A percentile compares a stretch with the other conserved stretches of the same genome.
Conservation (phyloP, 2,888 invertebrate genomes). For the Opisthograptis luteolata region DNA sequence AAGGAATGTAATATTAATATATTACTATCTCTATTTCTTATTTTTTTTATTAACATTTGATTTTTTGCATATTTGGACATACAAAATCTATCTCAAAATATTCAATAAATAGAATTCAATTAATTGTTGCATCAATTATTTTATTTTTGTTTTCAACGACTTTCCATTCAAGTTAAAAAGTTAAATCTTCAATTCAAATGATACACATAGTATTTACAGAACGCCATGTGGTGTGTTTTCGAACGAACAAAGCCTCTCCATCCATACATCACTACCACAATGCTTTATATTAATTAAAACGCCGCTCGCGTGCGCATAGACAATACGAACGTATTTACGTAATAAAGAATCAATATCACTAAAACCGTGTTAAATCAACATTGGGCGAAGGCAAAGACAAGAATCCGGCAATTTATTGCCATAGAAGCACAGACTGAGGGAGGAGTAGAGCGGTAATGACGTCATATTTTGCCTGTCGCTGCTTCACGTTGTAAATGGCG, state of each 20-base stretch:
- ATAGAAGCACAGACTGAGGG: constrained; percentile 58
- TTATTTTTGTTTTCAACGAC: no score
- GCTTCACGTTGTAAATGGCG: constrained; percentile 20
- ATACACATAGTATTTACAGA: no score
- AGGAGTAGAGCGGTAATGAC: constrained; percentile 62
- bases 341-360: constrained; percentile 84
- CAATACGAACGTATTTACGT: constrained; percentile 76
- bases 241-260: constrained; percentile 44
- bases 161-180: no score
- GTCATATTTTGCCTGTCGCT: constrained; percentile 57
- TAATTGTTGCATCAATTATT: no score
- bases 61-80: no score
- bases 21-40: no score
- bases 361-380: constrained; percentile 84
- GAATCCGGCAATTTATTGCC: constrained; percentile 81
- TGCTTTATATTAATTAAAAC: constrained; percentile 75
- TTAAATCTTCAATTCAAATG: no score
- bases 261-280: constrained; percentile 50
- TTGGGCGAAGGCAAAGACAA: constrained; percentile 81
- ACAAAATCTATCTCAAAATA: no score
- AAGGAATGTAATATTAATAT: no score
- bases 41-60: no score
- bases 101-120: no score
- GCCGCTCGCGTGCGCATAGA: constrained; percentile 77
- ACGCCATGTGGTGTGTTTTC: constrained; percentile 37